Evolutionary conservation across 2,888 invertebrate species (phyloP), one percentile per base, ranked within the genome.

Genomic region (Xestoiulus laeticollis): DNA sequence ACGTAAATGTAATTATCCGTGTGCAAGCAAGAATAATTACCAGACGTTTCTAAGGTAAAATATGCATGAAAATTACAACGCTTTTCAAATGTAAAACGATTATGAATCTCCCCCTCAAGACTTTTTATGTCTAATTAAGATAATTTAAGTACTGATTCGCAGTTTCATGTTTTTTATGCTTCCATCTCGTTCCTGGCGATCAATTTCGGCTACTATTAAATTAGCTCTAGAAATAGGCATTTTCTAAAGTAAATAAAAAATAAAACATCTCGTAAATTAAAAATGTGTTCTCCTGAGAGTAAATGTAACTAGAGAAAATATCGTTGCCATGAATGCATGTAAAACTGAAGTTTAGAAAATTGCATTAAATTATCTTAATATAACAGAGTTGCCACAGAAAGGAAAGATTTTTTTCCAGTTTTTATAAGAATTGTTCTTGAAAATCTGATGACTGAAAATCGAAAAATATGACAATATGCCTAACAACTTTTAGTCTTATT

Each of bases 141-240:
- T 78, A 78, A 30, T 78, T 78, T 26, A 78, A 78, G 30, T 30
- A 78, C 78, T 8, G 78, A 78, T 78, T 78, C 78, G 78, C 30
- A 38, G 30, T 78, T 78, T 3, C 78, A 78, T 30, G 14, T 78
- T 30, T 78, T 78, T 59, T 16, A 30, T 78, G 78, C 78, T 78
- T 3, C 0, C 78, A 78, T 78, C 30, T 26, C 30, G 30, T 30
- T 30, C 14, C 30, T 12, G 14, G 30, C 26, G 30, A 78, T 78
- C 78, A 78, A 78, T 78, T 30, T 78, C 26, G 30, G n/a, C 30
- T 14, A 14, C 78, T 30, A 59, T 59, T 59, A 4, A 78, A 78
- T 30, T 12, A 78, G 78, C 8, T 30, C 30, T 30, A 14, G 14
- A 78, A 30, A 78, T 26, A 26, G 26, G 2, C 26, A 26, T 26